Base-by-base conservation (phyloP, 2,888 invertebrate species). In the Nephrocerus scutellatus region DNA sequence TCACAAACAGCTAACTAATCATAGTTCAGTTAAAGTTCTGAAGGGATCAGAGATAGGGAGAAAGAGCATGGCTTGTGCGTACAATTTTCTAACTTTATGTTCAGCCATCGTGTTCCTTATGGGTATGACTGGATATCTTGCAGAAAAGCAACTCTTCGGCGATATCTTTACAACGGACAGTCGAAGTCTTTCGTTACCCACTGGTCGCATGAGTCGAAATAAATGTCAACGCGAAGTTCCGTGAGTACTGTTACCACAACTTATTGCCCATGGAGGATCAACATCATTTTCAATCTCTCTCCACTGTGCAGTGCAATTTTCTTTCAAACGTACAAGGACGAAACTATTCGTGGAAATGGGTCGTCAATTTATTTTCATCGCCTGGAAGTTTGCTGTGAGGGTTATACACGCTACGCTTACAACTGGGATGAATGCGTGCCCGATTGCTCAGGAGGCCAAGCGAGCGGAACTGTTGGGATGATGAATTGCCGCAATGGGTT, bases 311-410 rank as follows among this genome's bases (percentile, higher is more conserved):
- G 63, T n/a, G 55, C 57, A 10, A 48, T 57, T 22, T 61, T 57
- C 25, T 62, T 57, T 46, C 65, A 66, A 53, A 59, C 57, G 1
- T 36, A 50, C 2, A 57, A 55, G 28, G 24, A 51, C 18, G 30
- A 44, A 3, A 41, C 48, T 1, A 43, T 58, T 12, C 50, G 48
- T 4, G 84, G 69, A 69, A 65, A 65, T 41, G 65, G 63, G 4
- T 57, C 62, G 6, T 57, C 46, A 10, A 53, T 60, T 2, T 55
- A 51, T 20, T 62, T 54, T 80, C 82, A 59, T 52, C 74, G 74
- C 47, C 74, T 82, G 46, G 72, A 78, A 35, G 71, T 76, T 12
- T 86, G 86, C 57, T 86, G 85, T 55, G 71, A 73, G 1, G 84
- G 84, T 16, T 85, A 78, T 63, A 68, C 70, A 35, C 72, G 74